Percentiles rank a stretch among this genome's conserved stretches.
These are phyloP conservation scores for Accipiter virgatus DNA, from an alignment of 2,113 vertebrate genomes.

Conservation along the genomic window DNA sequence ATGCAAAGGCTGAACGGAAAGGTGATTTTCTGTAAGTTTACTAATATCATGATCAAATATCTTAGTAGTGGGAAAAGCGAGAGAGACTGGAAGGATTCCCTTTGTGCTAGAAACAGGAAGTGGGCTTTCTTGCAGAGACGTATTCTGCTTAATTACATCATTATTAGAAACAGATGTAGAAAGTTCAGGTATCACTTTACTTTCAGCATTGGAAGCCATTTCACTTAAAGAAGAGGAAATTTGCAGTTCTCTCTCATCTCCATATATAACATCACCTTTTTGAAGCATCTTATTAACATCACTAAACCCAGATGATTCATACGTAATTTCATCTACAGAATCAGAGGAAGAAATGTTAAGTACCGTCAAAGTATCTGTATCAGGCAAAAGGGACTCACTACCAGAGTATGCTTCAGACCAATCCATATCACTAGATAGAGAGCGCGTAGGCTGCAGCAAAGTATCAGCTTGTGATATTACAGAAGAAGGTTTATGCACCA, in stretches of 20 bases:
- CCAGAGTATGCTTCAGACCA: slow-evolving; percentile 75
- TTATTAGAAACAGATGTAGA: slow-evolving; percentile 53
- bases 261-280: slow-evolving; percentile 58
- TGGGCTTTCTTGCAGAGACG: slow-evolving; percentile 57
- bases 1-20: slow-evolving; percentile 67
- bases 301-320: slow-evolving; percentile 70
- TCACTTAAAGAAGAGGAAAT: slow-evolving; percentile 71
- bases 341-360: slow-evolving; percentile 68
- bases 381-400: slow-evolving; percentile 76
- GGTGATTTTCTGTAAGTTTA: slow-evolving; percentile 69
- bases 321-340: slow-evolving; percentile 70
- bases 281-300: slow-evolving; percentile 61
- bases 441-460: slow-evolving; percentile 75
- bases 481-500: slow-evolving; percentile 67
- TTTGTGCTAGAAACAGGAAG: slow-evolving; percentile 71
- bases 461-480: slow-evolving; percentile 63
- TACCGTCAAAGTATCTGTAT: slow-evolving; percentile 66
- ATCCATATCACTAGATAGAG: slow-evolving; percentile 76
- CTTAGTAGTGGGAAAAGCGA: slow-evolving; percentile 68
- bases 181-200: slow-evolving; percentile 58
- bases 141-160: slow-evolving; percentile 56
- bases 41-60: slow-evolving; percentile 66
- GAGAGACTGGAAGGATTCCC: slow-evolving; percentile 65
- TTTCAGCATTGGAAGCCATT: slow-evolving; percentile 65
- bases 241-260: slow-evolving; percentile 70